Evolutionary conservation across 2,797 vertebrate species (phyloP), one percentile per base, ranked within the genome.

Genomic region (Microctenopoma lineatum): DNA sequence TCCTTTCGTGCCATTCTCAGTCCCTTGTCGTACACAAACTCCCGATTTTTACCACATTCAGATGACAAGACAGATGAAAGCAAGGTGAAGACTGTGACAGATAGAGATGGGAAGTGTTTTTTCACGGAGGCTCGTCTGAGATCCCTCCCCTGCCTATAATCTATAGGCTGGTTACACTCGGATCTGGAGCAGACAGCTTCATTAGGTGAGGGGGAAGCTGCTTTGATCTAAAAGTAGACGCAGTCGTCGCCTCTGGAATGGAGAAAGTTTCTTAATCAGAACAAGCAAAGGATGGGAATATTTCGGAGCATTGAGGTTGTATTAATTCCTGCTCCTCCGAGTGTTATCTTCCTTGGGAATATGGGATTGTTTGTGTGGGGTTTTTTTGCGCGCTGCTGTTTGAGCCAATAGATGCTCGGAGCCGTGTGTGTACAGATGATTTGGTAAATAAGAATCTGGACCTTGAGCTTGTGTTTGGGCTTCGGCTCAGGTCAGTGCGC

Each of bases 211-310:
- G 75, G 63, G 69, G 70, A 29, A 34, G 65, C 14, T 66, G 81
- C 89, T 93, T 93, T 94, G 90, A 93, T 94, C 92, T 93, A 92
- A 92, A 93, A 90, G 92, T 93, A 89, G 52, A 64, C 67, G 74
- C 50, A 72, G 70, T 75, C 82, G 67, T 78, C 27, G 75, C 86
- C 87, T 84, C 82, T 81, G 79, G 84, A 91, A 83, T 79, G 79
- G 65, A 81, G 81, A 86, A 87, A 83, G 80, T 81, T 67, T 90
- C 77, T 89, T 86, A 73, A 88, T 84, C 75, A 80, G 64, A 70
- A 83, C 46, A 50, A 8, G 64, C 44, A 39, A 47, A 63, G 53
- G 64, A 62, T 68, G 13, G 70, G 54, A 73, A 69, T 60, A 45
- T 14, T 18, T 32, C 4, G 74, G 74, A 62, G 73, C 44, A 45